phyloP scores from a whole-genome alignment of 2,113 vertebrate species.

The Clupea harengus region DNA sequence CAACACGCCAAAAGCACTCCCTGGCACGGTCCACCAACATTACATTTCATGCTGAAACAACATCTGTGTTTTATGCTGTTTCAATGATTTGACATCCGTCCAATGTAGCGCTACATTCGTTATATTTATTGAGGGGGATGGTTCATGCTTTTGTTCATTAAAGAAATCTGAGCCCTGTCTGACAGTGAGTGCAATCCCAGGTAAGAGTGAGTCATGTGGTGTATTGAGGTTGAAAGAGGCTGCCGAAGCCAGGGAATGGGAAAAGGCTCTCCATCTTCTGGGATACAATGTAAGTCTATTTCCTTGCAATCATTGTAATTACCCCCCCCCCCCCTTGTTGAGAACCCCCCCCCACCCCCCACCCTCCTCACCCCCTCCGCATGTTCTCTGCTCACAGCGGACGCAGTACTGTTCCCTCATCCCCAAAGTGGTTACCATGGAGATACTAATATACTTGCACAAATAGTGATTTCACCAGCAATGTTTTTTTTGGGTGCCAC shows the following conservation, averaged over 20 bases:
- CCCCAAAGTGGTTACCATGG: constrained; percentile 79
- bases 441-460: constrained; percentile 69
- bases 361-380: constrained; percentile 34
- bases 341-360: constrained; percentile 55
- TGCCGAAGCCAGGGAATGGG: constrained; percentile 22
- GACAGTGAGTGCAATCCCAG: neutral
- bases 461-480: constrained; percentile 64
- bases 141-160: neutral
- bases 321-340: constrained; percentile 64
- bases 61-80: no score
- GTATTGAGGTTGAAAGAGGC: constrained; percentile 40
- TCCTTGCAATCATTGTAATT: constrained; percentile 66
- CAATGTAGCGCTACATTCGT: neutral
- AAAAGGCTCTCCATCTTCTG: constrained; percentile 45
- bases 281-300: constrained; percentile 58
- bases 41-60: no score
- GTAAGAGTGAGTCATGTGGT: neutral
- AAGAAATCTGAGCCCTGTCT: neutral
- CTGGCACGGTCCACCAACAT: neutral
- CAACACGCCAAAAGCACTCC: neutral
- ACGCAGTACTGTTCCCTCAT: constrained; percentile 74
- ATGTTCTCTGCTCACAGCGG: constrained; percentile 62
- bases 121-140: neutral
- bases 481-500: constrained; percentile 28
- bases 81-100: neutral